Evolutionary conservation across 2,113 vertebrate species (phyloP), one percentile per base, ranked within the genome.

Genomic region (Cyanoramphus novaezelandiae): DNA sequence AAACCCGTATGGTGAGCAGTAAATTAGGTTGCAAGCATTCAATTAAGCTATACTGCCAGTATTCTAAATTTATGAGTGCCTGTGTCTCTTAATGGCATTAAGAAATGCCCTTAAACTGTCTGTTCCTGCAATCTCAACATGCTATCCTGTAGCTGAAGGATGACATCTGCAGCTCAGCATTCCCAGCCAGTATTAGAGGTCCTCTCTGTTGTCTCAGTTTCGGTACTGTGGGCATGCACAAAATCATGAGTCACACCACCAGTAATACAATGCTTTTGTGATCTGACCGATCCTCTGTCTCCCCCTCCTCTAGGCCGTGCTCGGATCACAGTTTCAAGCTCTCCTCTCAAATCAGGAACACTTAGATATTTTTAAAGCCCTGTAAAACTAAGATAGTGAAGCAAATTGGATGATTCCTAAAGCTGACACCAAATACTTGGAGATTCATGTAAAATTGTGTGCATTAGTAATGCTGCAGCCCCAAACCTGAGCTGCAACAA

Each of bases 21-120:
- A 95, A 97, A 97, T 97, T 90, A 92, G 60, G 21, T 41, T 92
- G 93, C 91, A 94, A 96, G 86, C 74, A 60, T 52, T 88, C 31
- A 0, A 71, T 83, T 50, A 74, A 91, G 78, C 71, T 31, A 10
- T 44, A 7, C 24, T 52, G 68, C 44, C 81, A 69, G 64, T 67
- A 62, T 35, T 71, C 57, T 67, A 31, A 78, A 67, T 71, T 77
- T 75, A 85, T 28, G 46, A 35, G 52, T 1, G 23, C 24, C 65
- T 59, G 11, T 25, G 18, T 69, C 77, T 50, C 53, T n/a, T 83
- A 37, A 46, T 77, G 70, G 86, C 72, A 64, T 43, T 86, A 57
- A 69, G 68, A 89, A 52, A 78, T 23, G 37, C 65, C 65, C 43
- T 44, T 33, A 47, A 64, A 65, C 75, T 69, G 49, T 28, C 67